Conservation (phyloP, 2,113 vertebrate genomes). For the Nansenia antarctica region DNA sequence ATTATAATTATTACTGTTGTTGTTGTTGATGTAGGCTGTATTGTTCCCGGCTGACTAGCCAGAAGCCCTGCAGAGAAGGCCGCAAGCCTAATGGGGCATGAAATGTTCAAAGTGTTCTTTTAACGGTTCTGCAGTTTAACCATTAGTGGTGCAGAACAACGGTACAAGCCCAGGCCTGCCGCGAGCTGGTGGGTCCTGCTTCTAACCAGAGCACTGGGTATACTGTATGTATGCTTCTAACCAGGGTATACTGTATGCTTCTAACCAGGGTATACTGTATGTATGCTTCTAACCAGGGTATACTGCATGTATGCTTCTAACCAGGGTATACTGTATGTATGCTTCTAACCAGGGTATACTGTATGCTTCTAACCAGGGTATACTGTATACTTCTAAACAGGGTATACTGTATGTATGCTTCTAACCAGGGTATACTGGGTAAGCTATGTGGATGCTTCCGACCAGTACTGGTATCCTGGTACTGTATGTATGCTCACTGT, state of each 20-base stretch:
- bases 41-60: constrained; percentile 20
- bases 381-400: no score
- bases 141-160: constrained; percentile 64
- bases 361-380: no score
- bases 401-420: no score
- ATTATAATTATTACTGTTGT: no score
- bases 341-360: background rate
- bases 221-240: no score
- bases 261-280: no score
- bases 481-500: no score
- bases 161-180: constrained; percentile 32
- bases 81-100: constrained; percentile 58
- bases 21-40: background rate
- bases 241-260: background rate
- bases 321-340: no score
- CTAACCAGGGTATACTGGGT: no score
- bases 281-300: no score
- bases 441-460: no score
- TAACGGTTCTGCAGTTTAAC: constrained; percentile 53
- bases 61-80: constrained; percentile 29
- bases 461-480: background rate
- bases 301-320: no score
- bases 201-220: constrained; percentile 25
- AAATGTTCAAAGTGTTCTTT: constrained; percentile 50
- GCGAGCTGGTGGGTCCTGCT: constrained; percentile 46